Evolutionary conservation across 2,113 vertebrate genomes (phyloP).

Genomic region (Syrmaticus mikado): DNA sequence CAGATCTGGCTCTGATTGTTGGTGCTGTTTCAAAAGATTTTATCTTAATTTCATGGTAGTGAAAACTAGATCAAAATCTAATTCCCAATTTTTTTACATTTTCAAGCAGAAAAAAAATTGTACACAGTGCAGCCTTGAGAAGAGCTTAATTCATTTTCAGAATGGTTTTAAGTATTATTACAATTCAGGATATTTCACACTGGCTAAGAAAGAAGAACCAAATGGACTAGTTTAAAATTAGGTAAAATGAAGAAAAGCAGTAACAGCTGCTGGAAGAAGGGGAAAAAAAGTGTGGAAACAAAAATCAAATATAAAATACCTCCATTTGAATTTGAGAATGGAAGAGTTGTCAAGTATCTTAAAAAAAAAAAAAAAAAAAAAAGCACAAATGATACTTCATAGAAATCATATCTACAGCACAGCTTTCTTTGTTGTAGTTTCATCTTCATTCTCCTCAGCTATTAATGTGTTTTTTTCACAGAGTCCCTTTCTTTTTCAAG

Average conservation of each 20-base stretch:
- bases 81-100: not conserved
- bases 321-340: not conserved
- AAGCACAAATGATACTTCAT: not conserved
- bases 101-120: not conserved
- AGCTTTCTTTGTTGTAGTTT: not conserved
- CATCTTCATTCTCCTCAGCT: conserved; percentile 7
- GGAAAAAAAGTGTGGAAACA: not conserved
- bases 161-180: not conserved
- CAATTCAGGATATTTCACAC: not conserved
- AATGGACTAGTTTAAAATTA: not conserved
- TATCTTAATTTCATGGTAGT: not conserved
- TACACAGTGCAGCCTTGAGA: not conserved
- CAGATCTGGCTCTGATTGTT: not conserved
- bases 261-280: not conserved
- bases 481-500: not conserved
- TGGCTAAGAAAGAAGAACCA: not conserved
- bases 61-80: not conserved
- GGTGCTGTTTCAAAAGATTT: not conserved
- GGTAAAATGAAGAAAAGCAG: not conserved
- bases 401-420: not conserved
- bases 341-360: not conserved
- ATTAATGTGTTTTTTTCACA: not conserved
- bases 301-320: not conserved
- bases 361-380: not conserved
- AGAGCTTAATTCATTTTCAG: not conserved